phyloP scores from a whole-genome alignment of 2,797 vertebrate genomes.

The Choloepus didactylus region DNA sequence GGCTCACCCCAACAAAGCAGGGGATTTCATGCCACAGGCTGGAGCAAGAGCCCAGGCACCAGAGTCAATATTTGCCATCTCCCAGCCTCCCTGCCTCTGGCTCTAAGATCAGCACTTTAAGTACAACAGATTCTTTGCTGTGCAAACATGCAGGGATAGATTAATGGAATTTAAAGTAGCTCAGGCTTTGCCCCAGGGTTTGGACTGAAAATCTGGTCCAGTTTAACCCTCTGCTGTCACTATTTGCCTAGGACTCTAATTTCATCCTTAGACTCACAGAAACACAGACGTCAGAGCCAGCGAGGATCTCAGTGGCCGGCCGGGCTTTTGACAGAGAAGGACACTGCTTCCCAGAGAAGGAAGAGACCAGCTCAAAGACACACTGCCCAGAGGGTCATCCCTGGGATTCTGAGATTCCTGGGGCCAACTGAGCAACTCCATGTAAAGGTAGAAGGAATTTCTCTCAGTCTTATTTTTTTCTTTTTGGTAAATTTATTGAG shows the following conservation, averaged over 20 bases:
- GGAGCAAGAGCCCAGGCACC: not conserved
- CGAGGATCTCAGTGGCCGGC: not conserved
- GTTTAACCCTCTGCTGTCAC: not conserved
- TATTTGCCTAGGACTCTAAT: conserved; percentile 53
- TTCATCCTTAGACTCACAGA: conserved; percentile 64
- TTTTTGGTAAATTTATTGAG: not conserved
- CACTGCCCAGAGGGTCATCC: not conserved
- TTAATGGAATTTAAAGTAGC: conserved; percentile 68
- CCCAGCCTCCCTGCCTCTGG: not conserved
- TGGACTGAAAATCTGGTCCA: conserved; percentile 59
- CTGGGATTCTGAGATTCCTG: not conserved
- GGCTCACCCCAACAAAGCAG: not conserved
- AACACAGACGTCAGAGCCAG: not conserved
- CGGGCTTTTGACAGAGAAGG: conserved; percentile 3
- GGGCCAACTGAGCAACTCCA: not conserved
- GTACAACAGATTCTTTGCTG: conserved; percentile 48
- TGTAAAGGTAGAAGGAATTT: not conserved
- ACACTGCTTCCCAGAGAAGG: not conserved
- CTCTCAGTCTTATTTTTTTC: not conserved
- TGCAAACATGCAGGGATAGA: conserved; percentile 63
- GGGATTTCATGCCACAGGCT: not conserved
- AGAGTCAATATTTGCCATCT: conserved; percentile 75
- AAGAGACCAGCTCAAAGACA: not conserved
- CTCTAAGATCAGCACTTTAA: conserved; percentile 45
- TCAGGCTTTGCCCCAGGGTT: not conserved